Conservation (phyloP, 2,888 invertebrate species). For the Cerastis rubricosa region DNA sequence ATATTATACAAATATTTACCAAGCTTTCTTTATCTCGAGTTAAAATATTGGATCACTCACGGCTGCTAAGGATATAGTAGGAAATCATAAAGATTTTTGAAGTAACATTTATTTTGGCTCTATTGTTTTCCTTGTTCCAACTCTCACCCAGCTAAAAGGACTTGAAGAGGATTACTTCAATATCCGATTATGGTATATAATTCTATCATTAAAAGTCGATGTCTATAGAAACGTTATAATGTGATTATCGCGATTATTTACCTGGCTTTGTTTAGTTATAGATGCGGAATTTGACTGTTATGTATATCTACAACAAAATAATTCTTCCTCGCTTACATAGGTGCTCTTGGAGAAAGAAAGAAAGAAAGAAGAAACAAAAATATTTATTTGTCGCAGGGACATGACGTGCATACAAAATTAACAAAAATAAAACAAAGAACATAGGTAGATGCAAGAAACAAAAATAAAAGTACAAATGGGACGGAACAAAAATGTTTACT, state of each 20-base stretch:
- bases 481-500: too few relatives aligned
- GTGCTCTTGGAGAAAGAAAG: background rate
- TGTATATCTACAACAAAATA: too few relatives aligned
- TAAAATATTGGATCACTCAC: constrained; percentile 6
- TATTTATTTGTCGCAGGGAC: too few relatives aligned
- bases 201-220: constrained; percentile 20
- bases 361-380: too few relatives aligned
- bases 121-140: constrained; percentile 44
- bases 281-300: background rate
- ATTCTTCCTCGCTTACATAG: background rate
- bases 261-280: background rate
- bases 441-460: too few relatives aligned
- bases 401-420: too few relatives aligned
- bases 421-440: too few relatives aligned
- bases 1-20: too few relatives aligned
- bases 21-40: background rate
- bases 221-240: too few relatives aligned
- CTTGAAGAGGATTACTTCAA: constrained; percentile 43
- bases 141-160: constrained; percentile 11
- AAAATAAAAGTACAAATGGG: too few relatives aligned
- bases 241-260: constrained; percentile 1
- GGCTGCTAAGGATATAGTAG: background rate
- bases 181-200: constrained; percentile 46
- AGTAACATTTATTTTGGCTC: constrained; percentile 30
- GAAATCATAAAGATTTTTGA: constrained; percentile 20